phyloP scores from a whole-genome alignment of 2,888 invertebrate species.

The Pocota personata region DNA sequence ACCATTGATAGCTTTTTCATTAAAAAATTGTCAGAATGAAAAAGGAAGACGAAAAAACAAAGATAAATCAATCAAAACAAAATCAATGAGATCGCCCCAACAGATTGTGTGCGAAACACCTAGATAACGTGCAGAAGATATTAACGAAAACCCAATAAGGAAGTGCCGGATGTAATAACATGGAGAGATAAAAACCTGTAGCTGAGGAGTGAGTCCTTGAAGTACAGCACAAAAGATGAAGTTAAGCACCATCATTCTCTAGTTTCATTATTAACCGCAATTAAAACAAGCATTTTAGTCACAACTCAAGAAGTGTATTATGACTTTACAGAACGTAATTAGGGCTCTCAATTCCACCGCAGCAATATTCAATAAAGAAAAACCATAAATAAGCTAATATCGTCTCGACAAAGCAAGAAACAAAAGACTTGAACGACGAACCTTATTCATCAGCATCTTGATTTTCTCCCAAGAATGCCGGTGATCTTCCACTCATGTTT shows the following conservation, averaged over 20 bases:
- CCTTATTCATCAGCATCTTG: constrained; percentile 6
- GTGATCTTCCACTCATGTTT: not conserved
- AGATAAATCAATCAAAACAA: too few species aligned
- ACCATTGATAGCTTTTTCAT: too few species aligned
- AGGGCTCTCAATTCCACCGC: not conserved
- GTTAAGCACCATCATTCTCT: not conserved
- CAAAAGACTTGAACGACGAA: constrained; percentile 32
- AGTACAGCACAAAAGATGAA: not conserved
- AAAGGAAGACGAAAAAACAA: too few species aligned
- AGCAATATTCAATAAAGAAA: not conserved
- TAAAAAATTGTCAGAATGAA: too few species aligned
- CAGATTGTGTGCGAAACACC: not conserved
- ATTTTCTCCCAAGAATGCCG: not conserved
- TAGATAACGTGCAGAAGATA: not conserved
- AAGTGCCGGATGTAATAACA: constrained; percentile 33
- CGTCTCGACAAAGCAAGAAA: not conserved
- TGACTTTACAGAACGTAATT: not conserved
- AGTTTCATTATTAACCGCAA: not conserved
- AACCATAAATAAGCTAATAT: not conserved
- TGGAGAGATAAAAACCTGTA: not conserved
- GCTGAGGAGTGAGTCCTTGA: not conserved
- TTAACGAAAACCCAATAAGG: constrained; percentile 13
- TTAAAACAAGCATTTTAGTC: not conserved
- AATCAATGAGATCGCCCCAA: not conserved
- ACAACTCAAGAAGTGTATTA: not conserved